Evolutionary conservation across 2,113 vertebrate genomes (phyloP).

Genomic region (Plecturocebus donacophilus): DNA sequence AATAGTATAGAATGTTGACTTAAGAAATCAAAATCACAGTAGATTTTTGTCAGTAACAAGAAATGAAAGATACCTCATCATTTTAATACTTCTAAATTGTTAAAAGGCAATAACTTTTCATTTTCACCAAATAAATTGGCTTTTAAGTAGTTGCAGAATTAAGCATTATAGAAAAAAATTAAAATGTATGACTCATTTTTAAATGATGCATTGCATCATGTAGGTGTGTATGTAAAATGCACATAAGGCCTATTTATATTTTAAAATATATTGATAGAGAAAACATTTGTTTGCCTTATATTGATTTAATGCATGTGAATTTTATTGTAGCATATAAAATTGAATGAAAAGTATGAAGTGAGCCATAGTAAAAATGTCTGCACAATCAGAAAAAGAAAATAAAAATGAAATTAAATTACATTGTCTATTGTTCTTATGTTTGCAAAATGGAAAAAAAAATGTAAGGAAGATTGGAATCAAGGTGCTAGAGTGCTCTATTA

Average conservation of each 20-base stretch:
- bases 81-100: neutral
- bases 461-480: neutral
- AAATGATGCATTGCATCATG: neutral
- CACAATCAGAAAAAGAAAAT: neutral
- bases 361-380: neutral
- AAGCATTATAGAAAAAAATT: neutral
- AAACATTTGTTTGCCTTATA: neutral
- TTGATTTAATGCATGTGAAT: neutral
- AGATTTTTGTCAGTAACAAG: neutral
- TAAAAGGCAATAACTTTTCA: neutral
- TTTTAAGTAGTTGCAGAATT: slow-evolving; percentile 9
- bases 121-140: neutral
- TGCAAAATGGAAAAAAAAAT: neutral
- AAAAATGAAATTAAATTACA: slow-evolving; percentile 17
- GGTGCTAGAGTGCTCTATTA: neutral
- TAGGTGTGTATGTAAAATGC: neutral
- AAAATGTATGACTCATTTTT: neutral
- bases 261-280: neutral
- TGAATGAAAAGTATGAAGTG: neutral
- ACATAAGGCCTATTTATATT: neutral
- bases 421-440: neutral
- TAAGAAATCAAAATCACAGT: neutral
- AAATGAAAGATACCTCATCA: neutral
- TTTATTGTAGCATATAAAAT: slow-evolving; percentile 14
- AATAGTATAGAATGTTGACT: neutral